Conservation (phyloP, 2,113 vertebrate species). For the Gobio gobio region DNA sequence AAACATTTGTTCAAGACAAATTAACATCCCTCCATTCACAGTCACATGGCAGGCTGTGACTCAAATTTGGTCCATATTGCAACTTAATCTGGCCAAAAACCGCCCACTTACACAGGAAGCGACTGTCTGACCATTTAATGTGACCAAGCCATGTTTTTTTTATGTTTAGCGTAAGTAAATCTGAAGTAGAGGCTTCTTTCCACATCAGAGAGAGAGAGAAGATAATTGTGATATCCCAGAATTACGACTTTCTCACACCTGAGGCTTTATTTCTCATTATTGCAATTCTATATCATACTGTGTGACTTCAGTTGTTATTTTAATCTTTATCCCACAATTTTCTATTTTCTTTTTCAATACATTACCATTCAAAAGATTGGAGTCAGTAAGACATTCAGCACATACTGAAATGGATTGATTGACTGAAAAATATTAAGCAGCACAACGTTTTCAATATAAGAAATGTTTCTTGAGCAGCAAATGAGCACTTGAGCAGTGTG, state of each 20-base stretch:
- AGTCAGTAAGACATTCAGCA: neutral
- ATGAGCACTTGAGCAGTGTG: too few relatives aligned
- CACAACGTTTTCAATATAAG: too few relatives aligned
- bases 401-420: neutral
- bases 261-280: neutral
- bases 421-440: neutral
- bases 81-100: neutral
- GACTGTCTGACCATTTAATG: neutral
- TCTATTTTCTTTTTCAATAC: neutral
- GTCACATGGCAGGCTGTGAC: slow-evolving; percentile 4
- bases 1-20: slow-evolving; percentile 9
- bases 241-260: neutral
- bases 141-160: neutral
- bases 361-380: neutral
- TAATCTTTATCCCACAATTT: neutral
- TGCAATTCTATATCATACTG: neutral
- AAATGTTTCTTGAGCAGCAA: too few relatives aligned
- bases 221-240: neutral
- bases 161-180: neutral
- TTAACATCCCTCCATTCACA: neutral
- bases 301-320: slow-evolving; percentile 1
- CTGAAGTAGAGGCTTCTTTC: neutral
- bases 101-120: neutral
- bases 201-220: too few relatives aligned
- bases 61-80: slow-evolving; percentile 4